Base-by-base conservation (phyloP, 2,888 invertebrate species). In the Dynastes maya region DNA sequence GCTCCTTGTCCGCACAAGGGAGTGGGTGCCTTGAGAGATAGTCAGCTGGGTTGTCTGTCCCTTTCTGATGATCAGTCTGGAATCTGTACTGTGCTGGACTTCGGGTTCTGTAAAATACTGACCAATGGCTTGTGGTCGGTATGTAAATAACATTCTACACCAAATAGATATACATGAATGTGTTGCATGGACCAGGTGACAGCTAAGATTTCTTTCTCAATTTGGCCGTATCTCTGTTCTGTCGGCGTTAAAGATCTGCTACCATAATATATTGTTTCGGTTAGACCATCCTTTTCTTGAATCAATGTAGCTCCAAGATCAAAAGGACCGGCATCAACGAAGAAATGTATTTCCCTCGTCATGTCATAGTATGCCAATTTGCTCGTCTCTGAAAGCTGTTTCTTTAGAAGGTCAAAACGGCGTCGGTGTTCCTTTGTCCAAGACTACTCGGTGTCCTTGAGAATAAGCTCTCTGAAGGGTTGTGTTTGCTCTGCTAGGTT, bases 131-230 rank as follows among this genome's bases (percentile, higher is more conserved):
- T 80, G 37, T 76, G 72, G 27, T 84, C 83, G 3, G 83, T 83
- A 76, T 81, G 78, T 49, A 64, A 22, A 49, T 64, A 16, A 32
- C 80, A 72, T 61, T 80, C 29, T 64, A 76, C 83, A 22, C 83
- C 85, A 81, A 82, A 86, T 2, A 87, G 81, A 77, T 86, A 87
- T 78, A 85, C 84, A 22, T 85, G 83, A 79, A 86, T 87, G 76
- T 84, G 84, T 32, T 61, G 68, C 37, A 71, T 63, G 22, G 51
- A 49, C 77, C 77, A 77, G n/a, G 78, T 80, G 55, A 87, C 85
- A 1, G 87, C 86, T 51, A 86, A 72, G 9, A 84, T 80, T 78
- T 87, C 86, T 80, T 86, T 86, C 75, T 87, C 86, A 6, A 86
- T 86, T 77, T 86, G 85, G 22, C 84, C 82, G 80, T 85, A 86